Base-by-base conservation (phyloP, 2,888 invertebrate species). In the Drosophila prolongata region DNA sequence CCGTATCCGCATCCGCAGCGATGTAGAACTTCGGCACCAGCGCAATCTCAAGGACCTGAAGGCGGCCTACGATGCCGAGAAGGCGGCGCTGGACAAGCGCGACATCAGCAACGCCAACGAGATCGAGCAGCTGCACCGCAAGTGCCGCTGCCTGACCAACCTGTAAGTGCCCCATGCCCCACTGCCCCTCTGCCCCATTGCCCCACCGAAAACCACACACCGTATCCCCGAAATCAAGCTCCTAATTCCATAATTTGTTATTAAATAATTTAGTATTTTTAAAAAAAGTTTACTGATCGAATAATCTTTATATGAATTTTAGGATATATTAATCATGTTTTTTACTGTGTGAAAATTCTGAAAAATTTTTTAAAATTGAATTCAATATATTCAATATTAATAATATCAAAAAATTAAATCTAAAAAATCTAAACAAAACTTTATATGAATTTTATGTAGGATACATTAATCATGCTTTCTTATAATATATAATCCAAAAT, bases 61-160 rank as follows among this genome's bases (percentile, higher is more conserved):
- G 81, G 91, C 89, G n/a, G 89, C 91, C 71, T 92, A 92, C 73
- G 91, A 91, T 78, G 87, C 90, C 60, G 92, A 92, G 79, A 91
- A 92, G 73, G 79, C 87, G 47, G 89, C 91, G 11, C 81, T 92
- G 76, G 92, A 92, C 56, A 91, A 93, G 76, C 92, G 93, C 71
- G 92, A 92, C 75, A 92, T 94, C 52, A 93, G 93, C 84, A 93
- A 94, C 80, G 91, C 93, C 35, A 93, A 93, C 83, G 93, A 93
- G 79, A 93, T 94, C 66, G 94, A 94, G 80, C 93, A 94, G 79
- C 90, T 94, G 75, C 94, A 94, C 80, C 91, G 93, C 74, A 94
- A 94, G 80, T 94, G 94, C 82, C 93, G 93, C 77, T 94, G 94
- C 80, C 90, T 94, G 65, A 94, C 94, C 24, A 94, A 94, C 91